Evolutionary conservation across 2,797 vertebrate genomes (phyloP), one percentile per base, ranked within the genome.

Genomic region (Tenualosa ilisha): DNA sequence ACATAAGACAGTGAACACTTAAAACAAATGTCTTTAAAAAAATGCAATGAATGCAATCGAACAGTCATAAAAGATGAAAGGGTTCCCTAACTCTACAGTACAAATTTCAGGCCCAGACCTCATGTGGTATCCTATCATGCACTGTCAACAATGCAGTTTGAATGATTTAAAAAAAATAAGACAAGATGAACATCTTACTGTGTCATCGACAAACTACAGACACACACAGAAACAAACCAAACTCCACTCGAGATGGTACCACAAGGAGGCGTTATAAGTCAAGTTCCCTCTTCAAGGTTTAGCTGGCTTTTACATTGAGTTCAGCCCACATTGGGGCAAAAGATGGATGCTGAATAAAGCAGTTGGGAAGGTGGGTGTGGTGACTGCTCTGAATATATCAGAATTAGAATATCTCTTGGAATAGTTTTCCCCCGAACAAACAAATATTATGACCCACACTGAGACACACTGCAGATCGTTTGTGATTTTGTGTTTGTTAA

Each of bases 51-150:
- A 72, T 72, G 9, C 65, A 72, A 72, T 31, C 37, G 40, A 79
- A 46, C 1, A 6, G 26, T 37, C 5, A 37, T 37, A 72, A 72
- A 72, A 37, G 26, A 68, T 68, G 65, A 72, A 26, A 11, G 65
- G 37, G 12, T 72, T 40, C 40, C 72, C 17, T 40, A 79, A 43
- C 72, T 46, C 15, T 20, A 79, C 72, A 79, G 72, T 46, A 79
- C 72, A 79, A 20, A 43, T 79, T 17, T 43, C 72, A 79, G 72
- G 72, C 40, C 72, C 72, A 79, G 72, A 79, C 72, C 72, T 79
- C 72, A 79, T 79, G 72, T 79, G 72, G 72, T 79, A 8, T 79
- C 72, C 72, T 46, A 20, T 79, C 72, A 79, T 79, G 72, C 72
- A 79, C 72, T 79, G 72, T 79, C 40, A 43, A 46, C 17, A 22